Evolutionary conservation across 2,113 vertebrate genomes (phyloP), one percentile per base, ranked within the genome.

Genomic region (Leptobrachium ailaonicum): DNA sequence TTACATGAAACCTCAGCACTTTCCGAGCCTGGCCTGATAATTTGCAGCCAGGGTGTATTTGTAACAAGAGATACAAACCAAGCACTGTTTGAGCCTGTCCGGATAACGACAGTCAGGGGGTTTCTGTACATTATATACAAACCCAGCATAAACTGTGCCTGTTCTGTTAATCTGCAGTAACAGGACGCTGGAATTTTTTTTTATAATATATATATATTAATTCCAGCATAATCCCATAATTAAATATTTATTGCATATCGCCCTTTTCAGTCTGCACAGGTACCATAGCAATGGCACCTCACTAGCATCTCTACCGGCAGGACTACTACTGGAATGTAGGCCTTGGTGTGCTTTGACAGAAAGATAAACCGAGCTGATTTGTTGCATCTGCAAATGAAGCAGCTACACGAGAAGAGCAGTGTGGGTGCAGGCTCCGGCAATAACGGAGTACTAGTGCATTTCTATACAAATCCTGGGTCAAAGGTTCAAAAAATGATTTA

Each of bases 291-390:
- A 60, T 13, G 13, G 3, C 56, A 14, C 3, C 13, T 60, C 56
- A 14, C 11, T 60, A 12, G 10, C 56, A 60, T 3, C 13, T 7
- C 56, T 71, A 71, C 68, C 68, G 32, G 68, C 50, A n/a, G 50
- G 32, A 71, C 43, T 14, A 60, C 13, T 8, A n/a, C 44, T 71
- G 68, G 68, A 71, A 71, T 71, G 68, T 50, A 45, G 32, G 5
- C 14, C 41, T 13, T 71, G 68, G 13, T 71, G 5, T 9, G 68
- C 8, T 71, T 32, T 71, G 68, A 50, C 68, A 71, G 44, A 50
- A 47, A 47, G 43, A 71, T 71, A 71, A 71, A 71, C 68, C 6
- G 20, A n/a, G n/a, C 68, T 71, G 68, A 71, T 71, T 45, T 71
- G 68, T 71, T 50, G 68, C 68, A 71, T 71, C 68, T 71, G 68